These are phyloP conservation scores for Solea senegalensis DNA, from an alignment of 2,113 vertebrate species.

Conservation along the genomic window DNA sequence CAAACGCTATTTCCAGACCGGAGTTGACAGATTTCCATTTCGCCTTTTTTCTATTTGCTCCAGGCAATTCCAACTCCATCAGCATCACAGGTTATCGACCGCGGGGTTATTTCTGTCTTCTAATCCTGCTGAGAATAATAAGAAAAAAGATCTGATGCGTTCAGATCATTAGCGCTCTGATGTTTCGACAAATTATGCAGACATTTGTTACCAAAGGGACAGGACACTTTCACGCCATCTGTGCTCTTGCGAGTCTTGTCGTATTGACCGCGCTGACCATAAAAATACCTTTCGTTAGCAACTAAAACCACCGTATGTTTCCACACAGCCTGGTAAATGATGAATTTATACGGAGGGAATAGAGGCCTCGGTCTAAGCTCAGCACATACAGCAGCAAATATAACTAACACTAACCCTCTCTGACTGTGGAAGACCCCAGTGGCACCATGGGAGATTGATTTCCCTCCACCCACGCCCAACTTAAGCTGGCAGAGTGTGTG, in stretches of 20 bases:
- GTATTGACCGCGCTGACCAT: constrained; percentile 18
- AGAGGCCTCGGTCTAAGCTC: constrained; percentile 51
- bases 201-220: constrained; percentile 36
- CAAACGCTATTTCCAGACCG: constrained; percentile 26
- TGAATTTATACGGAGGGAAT: constrained; percentile 20
- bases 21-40: constrained; percentile 41
- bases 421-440: constrained; percentile 42
- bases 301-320: background rate
- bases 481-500: constrained; percentile 42
- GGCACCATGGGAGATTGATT: constrained; percentile 56
- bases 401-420: constrained; percentile 35
- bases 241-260: constrained; percentile 11
- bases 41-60: constrained; percentile 35
- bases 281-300: too few relatives aligned
- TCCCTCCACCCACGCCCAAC: constrained; percentile 49
- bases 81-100: constrained; percentile 39
- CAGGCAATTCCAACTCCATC: constrained; percentile 30
- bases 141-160: constrained; percentile 55
- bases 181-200: constrained; percentile 59
- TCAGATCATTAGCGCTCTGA: constrained; percentile 63
- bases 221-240: constrained; percentile 46
- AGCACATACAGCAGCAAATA: constrained; percentile 30
- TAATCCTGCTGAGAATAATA: constrained; percentile 49
- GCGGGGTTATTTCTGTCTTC: constrained; percentile 40
- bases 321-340: background rate